A percentile compares a stretch with the other conserved stretches of the same genome.
These are phyloP conservation scores for Gymnoscopelus braueri DNA, from an alignment of 2,797 vertebrate species.

Conservation along the genomic window DNA sequence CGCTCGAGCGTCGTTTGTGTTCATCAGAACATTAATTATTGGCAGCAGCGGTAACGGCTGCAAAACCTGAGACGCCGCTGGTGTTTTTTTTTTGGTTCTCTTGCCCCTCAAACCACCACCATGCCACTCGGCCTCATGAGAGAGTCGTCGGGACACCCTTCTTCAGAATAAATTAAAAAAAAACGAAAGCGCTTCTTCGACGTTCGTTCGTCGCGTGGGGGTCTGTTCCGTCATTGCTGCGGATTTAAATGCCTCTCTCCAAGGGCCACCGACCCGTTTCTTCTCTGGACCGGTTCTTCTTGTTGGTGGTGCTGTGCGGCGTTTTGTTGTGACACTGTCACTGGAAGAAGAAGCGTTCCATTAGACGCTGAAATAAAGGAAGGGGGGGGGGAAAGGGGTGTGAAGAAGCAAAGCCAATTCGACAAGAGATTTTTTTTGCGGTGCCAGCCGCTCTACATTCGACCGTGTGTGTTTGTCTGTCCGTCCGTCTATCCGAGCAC, in stretches of 20 bases:
- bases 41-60: conserved; percentile 57
- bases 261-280: conserved; percentile 70
- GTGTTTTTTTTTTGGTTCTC: conserved; percentile 44
- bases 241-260: conserved; percentile 81
- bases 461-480: too few relatives aligned
- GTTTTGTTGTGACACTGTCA: conserved; percentile 47
- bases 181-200: conserved; percentile 36
- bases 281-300: conserved; percentile 46
- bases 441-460: too few relatives aligned
- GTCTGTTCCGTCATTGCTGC: conserved; percentile 58
- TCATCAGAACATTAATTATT: conserved; percentile 28
- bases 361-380: conserved; percentile 47
- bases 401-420: too few relatives aligned
- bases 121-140: conserved; percentile 60
- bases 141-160: conserved; percentile 49
- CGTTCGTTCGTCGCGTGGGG: conserved; percentile 8
- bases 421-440: too few relatives aligned
- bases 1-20: conserved; percentile 28
- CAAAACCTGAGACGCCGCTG: conserved; percentile 20
- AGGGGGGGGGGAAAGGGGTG: conserved; percentile 3
- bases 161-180: conserved; percentile 55
- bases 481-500: too few relatives aligned
- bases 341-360: conserved; percentile 43
- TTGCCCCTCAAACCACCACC: conserved; percentile 5
- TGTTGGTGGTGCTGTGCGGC: conserved; percentile 49